phyloP scores from a whole-genome alignment of 2,797 vertebrate genomes.

The Vespertilio murinus region DNA sequence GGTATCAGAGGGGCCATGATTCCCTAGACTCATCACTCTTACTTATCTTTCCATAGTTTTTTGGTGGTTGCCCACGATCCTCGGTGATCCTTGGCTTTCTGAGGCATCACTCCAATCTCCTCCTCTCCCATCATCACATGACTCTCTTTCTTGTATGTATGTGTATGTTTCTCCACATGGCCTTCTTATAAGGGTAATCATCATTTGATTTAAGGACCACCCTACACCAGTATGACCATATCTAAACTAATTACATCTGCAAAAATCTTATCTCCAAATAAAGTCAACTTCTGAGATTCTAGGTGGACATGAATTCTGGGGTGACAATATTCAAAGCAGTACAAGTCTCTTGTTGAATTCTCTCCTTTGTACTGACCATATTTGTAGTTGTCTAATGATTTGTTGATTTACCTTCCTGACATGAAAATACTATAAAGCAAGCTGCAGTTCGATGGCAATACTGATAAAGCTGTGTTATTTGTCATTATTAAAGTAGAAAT shows the following conservation, averaged over 20 bases:
- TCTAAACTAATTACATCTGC: not conserved
- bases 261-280: not conserved
- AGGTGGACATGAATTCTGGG: not conserved
- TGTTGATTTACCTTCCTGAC: slow-evolving; percentile 26
- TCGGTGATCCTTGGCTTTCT: not conserved
- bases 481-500: not conserved
- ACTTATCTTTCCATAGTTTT: not conserved
- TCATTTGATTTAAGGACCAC: not conserved
- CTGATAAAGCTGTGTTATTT: not conserved
- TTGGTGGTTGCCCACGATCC: too few relatives aligned
- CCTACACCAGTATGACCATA: not conserved
- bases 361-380: not conserved
- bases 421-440: not conserved
- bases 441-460: not conserved
- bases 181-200: not conserved
- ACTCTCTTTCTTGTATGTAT: not conserved
- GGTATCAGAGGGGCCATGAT: not conserved
- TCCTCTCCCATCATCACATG: not conserved
- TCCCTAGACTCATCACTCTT: not conserved
- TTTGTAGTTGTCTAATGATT: not conserved
- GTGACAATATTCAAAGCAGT: not conserved
- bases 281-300: not conserved
- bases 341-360: not conserved
- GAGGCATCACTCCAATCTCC: not conserved
- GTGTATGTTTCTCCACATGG: not conserved